Conservation (phyloP, 2,113 vertebrate genomes). For the cattle (Bos taurus) region ARS-UCD2.0 NC_037334.1:43023501-43024000, state of each 20-base stretch:
- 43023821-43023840: not conserved
- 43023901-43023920: not conserved
- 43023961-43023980: not conserved
- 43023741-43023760: not conserved
- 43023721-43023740: not conserved
- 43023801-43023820: not conserved
- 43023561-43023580: not conserved
- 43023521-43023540: not conserved
- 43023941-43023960: not conserved
- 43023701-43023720: too few species aligned
- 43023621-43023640: not conserved
- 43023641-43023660: not conserved
- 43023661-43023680: not conserved
- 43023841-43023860: not conserved
- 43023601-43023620: not conserved
- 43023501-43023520: not conserved
- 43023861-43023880: not conserved
- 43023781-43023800: not conserved
- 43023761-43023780: not conserved
- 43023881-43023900: not conserved
- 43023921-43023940: not conserved
- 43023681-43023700: not conserved
- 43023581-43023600: not conserved
- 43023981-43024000: not conserved
- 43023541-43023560: not conserved